Evolutionary conservation across 2,113 vertebrate genomes (phyloP).

Genomic region (Lagenorhynchus albirostris): DNA sequence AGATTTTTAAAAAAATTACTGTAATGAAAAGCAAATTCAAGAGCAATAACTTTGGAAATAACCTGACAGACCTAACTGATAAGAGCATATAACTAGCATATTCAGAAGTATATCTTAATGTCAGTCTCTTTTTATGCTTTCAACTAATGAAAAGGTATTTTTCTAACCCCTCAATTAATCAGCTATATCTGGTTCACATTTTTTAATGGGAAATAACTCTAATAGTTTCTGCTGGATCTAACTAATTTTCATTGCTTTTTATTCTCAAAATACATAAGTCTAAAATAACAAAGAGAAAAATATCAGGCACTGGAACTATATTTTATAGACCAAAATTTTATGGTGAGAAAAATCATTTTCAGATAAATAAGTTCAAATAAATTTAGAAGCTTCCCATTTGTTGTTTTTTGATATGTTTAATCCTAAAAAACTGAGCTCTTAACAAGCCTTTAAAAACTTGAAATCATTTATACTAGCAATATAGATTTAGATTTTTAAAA

Average conservation of each 20-base stretch:
- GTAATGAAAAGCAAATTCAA: slow-evolving; percentile 64
- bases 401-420: slow-evolving; percentile 7
- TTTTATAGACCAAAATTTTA: slow-evolving; percentile 28
- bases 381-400: neutral
- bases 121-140: slow-evolving; percentile 53
- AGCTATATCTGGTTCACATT: slow-evolving; percentile 59
- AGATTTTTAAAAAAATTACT: slow-evolving; percentile 20
- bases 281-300: slow-evolving; percentile 57
- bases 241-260: slow-evolving; percentile 56
- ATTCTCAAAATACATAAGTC: slow-evolving; percentile 25
- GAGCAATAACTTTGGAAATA: slow-evolving; percentile 58
- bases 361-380: slow-evolving; percentile 20
- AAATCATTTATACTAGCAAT: neutral
- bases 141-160: slow-evolving; percentile 60
- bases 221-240: slow-evolving; percentile 35
- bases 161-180: slow-evolving; percentile 69
- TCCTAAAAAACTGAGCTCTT: slow-evolving; percentile 26
- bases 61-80: slow-evolving; percentile 45
- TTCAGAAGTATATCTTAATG: slow-evolving; percentile 45
- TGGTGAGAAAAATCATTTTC: slow-evolving; percentile 6
- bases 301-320: slow-evolving; percentile 18
- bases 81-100: slow-evolving; percentile 34
- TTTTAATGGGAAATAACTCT: slow-evolving; percentile 44
- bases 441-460: neutral
- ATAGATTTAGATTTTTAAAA: slow-evolving; percentile 28